Evolutionary conservation across 2,797 vertebrate species (phyloP), one percentile per base, ranked within the genome.

Genomic region (Rallus crepitans): DNA sequence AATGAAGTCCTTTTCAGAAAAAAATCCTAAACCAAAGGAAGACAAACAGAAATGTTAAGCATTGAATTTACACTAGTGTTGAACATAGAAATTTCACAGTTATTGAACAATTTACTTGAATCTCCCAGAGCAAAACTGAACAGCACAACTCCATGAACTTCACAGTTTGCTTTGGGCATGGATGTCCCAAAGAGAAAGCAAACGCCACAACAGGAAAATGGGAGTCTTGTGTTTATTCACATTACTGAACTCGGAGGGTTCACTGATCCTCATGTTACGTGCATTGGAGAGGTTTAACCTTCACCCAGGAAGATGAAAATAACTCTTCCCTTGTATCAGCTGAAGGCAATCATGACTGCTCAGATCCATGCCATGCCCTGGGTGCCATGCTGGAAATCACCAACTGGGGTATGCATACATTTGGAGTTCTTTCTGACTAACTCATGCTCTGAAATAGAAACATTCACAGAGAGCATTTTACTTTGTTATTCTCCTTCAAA

Each of bases 321-420:
- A 63, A 4, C 25, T 61, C 30, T 60, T 91, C 25, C 33, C 4
- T 65, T 16, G 1, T 25, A 37, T 24, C 23, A 64, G 11, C 10
- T 27, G 33, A 77, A 55, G 40, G 8, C 12, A 79, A 28, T 5
- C 7, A 1, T 48, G n/a, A 21, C 31, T 76, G 15, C 45, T 87
- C 25, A 45, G n/a, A 47, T n/a, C 14, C 23, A 24, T 40, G 13
- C 7, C 15, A 7, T 3, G 4, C 55, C 16, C 11, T 31, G 33
- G 5, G 10, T 70, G 13, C 28, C 16, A 2, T 21, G 6, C 37
- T 90, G 24, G 57, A 89, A 93, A 65, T 82, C 57, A 37, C 39
- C 57, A 45, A n/a, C 35, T 50, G 4, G 50, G 23, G 10, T 59
- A 40, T 0, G 0, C 4, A 25, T 57, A 13, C 0, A 1, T 28